phyloP scores from a whole-genome alignment of 1,140 invertebrate genomes.

The Phortica variegata region DNA sequence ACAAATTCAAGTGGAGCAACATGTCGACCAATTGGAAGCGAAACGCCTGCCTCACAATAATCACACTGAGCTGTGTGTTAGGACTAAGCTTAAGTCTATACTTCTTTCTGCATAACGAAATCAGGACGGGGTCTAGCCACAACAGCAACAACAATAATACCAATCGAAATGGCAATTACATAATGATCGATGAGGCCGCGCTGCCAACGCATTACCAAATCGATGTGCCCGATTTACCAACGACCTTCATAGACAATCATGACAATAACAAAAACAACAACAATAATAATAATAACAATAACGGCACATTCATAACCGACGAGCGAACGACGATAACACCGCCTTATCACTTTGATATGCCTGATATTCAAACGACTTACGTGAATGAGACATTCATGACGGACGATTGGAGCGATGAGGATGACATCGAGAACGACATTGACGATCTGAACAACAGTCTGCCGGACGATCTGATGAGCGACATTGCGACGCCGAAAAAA shows the following conservation, averaged over 20 bases:
- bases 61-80: constrained; percentile 6
- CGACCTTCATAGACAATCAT: too few relatives aligned
- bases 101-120: too few relatives aligned
- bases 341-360: neutral
- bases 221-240: constrained; percentile 13
- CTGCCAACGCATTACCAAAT: neutral
- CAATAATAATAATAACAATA: too few relatives aligned
- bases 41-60: constrained; percentile 21
- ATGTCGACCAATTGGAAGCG: constrained; percentile 49
- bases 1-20: constrained; percentile 37
- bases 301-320: too few relatives aligned
- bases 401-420: constrained; percentile 8
- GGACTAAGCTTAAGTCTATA: too few relatives aligned
- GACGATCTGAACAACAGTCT: constrained; percentile 20
- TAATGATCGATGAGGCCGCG: neutral
- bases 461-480: constrained; percentile 29
- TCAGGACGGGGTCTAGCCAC: too few relatives aligned
- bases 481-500: constrained; percentile 40
- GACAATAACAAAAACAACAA: neutral
- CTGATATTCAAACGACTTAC: neutral
- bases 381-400: neutral
- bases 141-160: constrained; percentile 5
- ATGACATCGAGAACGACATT: constrained; percentile 25
- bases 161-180: neutral
- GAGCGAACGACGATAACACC: neutral